Evolutionary conservation across 2,797 vertebrate genomes (phyloP).

Genomic region (Myripristis jacobus): DNA sequence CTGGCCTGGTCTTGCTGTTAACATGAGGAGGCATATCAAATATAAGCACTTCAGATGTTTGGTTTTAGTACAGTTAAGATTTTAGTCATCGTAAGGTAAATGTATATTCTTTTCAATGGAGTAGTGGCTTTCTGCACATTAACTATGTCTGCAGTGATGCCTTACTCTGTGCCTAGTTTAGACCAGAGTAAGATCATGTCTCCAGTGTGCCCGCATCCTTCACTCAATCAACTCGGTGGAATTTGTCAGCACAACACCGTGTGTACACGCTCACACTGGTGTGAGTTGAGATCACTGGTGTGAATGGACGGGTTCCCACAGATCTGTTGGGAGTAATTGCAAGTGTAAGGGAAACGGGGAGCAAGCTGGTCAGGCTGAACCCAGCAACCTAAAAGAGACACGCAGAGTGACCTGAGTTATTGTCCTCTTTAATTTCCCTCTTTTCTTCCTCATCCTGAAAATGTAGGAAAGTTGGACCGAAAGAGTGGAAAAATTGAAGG

Average conservation of each 20-base stretch:
- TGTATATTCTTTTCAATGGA: neutral
- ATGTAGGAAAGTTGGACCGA: constrained; percentile 54
- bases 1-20: constrained; percentile 22
- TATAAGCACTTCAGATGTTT: constrained; percentile 9
- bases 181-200: constrained; percentile 30
- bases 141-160: constrained; percentile 11
- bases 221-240: constrained; percentile 59
- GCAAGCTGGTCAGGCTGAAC: constrained; percentile 6
- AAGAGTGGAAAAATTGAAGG: constrained; percentile 57
- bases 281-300: constrained; percentile 38
- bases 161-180: constrained; percentile 19
- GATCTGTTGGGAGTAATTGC: too few relatives aligned
- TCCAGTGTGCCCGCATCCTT: constrained; percentile 55
- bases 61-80: neutral
- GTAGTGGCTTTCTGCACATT: constrained; percentile 9
- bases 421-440: constrained; percentile 27
- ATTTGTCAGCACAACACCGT: constrained; percentile 67
- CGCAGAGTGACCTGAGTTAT: constrained; percentile 45
- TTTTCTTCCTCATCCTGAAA: constrained; percentile 52
- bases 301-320: too few relatives aligned
- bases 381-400: constrained; percentile 22
- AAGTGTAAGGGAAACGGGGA: too few relatives aligned
- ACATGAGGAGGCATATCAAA: constrained; percentile 21
- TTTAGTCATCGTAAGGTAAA: neutral
- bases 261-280: constrained; percentile 58